Conservation (phyloP, 2,888 invertebrate species). For the Tolmerus cingulatus region DNA sequence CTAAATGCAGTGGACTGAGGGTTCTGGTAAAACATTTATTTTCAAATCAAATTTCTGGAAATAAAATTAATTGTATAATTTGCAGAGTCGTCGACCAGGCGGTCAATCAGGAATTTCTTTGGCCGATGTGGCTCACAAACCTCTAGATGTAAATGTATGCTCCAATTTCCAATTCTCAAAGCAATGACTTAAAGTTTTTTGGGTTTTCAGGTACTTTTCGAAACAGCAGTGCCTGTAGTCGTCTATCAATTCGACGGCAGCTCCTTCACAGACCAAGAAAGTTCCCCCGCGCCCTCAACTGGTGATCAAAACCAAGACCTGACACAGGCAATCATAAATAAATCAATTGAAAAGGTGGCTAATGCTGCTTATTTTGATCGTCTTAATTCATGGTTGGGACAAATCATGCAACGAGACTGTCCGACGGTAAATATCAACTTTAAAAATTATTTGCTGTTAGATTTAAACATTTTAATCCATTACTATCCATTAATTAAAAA, state of each 20-base stretch:
- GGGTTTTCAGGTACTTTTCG: constrained; percentile 67
- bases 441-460: no score
- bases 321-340: constrained; percentile 52
- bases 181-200: not conserved
- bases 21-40: constrained; percentile 69
- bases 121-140: constrained; percentile 70
- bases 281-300: constrained; percentile 50
- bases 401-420: constrained; percentile 85
- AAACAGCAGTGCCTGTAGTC: constrained; percentile 82
- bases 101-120: constrained; percentile 74
- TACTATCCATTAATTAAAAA: no score
- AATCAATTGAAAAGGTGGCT: constrained; percentile 59
- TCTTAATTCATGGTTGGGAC: constrained; percentile 89
- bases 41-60: not conserved
- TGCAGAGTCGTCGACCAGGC: constrained; percentile 79
- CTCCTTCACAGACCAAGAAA: constrained; percentile 52
- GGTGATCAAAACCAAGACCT: constrained; percentile 52
- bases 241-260: constrained; percentile 82
- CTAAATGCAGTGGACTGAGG: constrained; percentile 72
- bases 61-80: not conserved
- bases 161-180: not conserved
- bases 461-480: not conserved
- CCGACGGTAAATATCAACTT: constrained; percentile 68
- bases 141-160: constrained; percentile 69
- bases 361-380: constrained; percentile 81